Base-by-base conservation (phyloP, 2,113 vertebrate genomes). In the Thunnus maccoyii region DNA sequence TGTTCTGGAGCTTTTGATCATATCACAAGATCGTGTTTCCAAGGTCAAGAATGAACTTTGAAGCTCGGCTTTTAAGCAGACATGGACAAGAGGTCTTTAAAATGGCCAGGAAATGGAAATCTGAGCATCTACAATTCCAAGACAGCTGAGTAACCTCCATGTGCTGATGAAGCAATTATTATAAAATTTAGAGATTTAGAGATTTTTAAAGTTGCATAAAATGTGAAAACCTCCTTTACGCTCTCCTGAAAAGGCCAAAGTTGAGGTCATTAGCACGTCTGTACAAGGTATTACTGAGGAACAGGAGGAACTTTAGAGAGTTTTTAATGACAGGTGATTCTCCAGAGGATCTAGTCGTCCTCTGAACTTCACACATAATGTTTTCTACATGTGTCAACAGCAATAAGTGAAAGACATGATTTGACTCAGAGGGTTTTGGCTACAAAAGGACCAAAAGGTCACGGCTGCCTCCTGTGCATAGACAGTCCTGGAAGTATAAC, bases 361-460 rank as follows among this genome's bases (percentile, higher is more conserved):
- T 66, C 63, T 41, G 17, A 13, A 75, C 60, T 57, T 27, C 47
- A 55, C 7, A 5, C 44, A 3, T 51, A 25, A 72, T 54, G n/a
- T 64, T 51, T 65, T 70, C 32, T 46, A 2, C 73, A 68, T 52
- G 68, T 81, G 78, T 57, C 20, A 2, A 5, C n/a, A 18, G 32
- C 46, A 16, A 0, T 6, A 60, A 52, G 17, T 4, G 14, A 32
- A 47, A 20, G 63, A 9, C 13, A 44, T 27, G 32, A 55, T 68
- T 50, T 17, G 16, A 58, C n/a, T 65, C 18, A 16, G 44, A 46
- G 30, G 7, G 20, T 18, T 65, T 54, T 3, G 32, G 27, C 65
- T 57, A 16, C 32, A 62, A 25, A 50, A 11, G 5, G n/a, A 44
- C 48, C 64, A 48, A 48, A 54, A 84, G 75, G 54, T n/a, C 65